These are phyloP conservation scores for Tinea pellionella DNA, from an alignment of 2,888 invertebrate genomes.

Conservation along the genomic window DNA sequence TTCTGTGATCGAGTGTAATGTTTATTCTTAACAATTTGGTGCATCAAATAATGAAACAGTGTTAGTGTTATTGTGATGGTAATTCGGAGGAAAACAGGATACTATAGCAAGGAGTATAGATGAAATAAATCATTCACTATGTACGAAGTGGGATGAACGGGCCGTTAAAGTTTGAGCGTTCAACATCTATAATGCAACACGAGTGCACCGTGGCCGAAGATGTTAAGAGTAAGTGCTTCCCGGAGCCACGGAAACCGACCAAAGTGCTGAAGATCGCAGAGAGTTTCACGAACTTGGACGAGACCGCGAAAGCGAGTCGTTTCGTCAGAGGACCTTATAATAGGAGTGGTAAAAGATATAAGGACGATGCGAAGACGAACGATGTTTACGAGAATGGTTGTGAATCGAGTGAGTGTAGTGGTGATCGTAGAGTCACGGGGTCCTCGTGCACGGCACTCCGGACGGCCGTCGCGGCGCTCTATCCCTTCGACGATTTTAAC, in stretches of 20 bases:
- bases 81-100: conserved; percentile 34
- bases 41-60: conserved; percentile 31
- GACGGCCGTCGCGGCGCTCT: conserved; percentile 91
- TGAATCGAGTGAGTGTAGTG: conserved; percentile 40
- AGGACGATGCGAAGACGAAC: conserved; percentile 24
- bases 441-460: conserved; percentile 86
- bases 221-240: conserved; percentile 42
- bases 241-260: conserved; percentile 54
- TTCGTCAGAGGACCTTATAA: conserved; percentile 59
- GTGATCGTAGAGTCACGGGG: conserved; percentile 56
- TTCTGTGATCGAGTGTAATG: conserved; percentile 44
- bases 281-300: conserved; percentile 65
- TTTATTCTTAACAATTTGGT: conserved; percentile 50
- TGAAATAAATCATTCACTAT: conserved; percentile 32
- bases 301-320: conserved; percentile 55
- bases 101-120: conserved; percentile 17
- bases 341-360: conserved; percentile 42
- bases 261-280: conserved; percentile 66
- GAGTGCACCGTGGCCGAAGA: conserved; percentile 39
- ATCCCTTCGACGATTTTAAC: conserved; percentile 93
- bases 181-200: conserved; percentile 59
- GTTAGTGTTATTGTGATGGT: conserved; percentile 33
- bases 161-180: conserved; percentile 19
- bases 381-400: conserved; percentile 30
- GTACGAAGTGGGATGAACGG: conserved; percentile 59